Conservation (phyloP, 1,140 invertebrate genomes). For the Bombyx mori region DNA sequence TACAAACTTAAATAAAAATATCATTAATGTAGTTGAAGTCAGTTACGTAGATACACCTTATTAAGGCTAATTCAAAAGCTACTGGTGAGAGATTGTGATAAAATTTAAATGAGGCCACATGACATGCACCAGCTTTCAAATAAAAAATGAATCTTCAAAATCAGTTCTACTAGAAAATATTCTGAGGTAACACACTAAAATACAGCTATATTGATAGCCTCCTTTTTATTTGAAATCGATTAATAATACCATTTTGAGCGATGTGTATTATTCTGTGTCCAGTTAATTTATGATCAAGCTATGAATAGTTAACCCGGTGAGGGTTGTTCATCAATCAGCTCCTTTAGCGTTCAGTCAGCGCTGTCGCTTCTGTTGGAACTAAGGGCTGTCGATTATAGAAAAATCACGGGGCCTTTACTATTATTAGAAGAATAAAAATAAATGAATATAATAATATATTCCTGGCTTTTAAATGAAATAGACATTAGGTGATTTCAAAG, state of each 20-base stretch:
- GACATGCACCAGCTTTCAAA: background rate
- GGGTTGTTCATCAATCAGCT: constrained; percentile 1
- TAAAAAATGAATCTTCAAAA: background rate
- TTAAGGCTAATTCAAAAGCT: background rate
- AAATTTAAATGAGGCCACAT: background rate
- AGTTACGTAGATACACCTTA: background rate
- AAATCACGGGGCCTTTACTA: too few species aligned
- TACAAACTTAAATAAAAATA: too few species aligned
- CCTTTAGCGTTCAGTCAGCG: background rate
- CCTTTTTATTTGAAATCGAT: background rate
- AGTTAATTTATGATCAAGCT: constrained; percentile 9
- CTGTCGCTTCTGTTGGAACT: too few species aligned
- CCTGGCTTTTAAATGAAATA: too few species aligned
- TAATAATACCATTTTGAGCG: background rate
- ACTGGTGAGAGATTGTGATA: background rate
- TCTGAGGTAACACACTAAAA: background rate
- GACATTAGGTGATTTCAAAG: too few species aligned
- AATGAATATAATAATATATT: too few species aligned
- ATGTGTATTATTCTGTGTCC: constrained; percentile 5
- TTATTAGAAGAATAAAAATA: too few species aligned
- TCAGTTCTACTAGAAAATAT: background rate
- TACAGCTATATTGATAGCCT: background rate
- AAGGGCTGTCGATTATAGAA: too few species aligned
- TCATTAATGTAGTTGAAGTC: background rate
- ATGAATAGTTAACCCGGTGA: constrained; percentile 6